Base-by-base conservation (phyloP, 2,113 vertebrate genomes). In the Gambusia affinis region DNA sequence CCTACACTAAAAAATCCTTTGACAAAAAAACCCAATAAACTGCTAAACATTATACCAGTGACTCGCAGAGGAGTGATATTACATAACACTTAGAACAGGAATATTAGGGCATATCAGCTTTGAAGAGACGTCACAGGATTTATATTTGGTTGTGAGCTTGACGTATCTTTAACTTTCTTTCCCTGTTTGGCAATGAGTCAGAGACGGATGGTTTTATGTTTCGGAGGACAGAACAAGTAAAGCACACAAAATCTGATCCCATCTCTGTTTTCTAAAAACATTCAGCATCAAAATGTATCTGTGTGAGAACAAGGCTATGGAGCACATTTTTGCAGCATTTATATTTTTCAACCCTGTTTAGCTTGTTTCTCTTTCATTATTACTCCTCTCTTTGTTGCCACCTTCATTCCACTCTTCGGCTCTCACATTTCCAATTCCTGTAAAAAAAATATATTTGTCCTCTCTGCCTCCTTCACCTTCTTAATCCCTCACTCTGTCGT, bases 41-140 rank as follows among this genome's bases (percentile, higher is more conserved):
- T 64, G 37, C 60, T 67, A 80, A 62, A 71, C 72, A 79, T 69
- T 64, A 87, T 70, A 54, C 81, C 51, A 68, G 15, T 75, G 68
- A 76, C 83, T 87, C 77, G 80, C 35, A 73, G 73, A 77, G 61
- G 71, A 78, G 74, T 76, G 44, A 37, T 60, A 71, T 90, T 87
- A 83, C 65, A 72, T 87, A 88, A 90, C 77, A 60, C 64, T 64
- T 73, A 65, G 54, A 83, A 83, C 37, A 73, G 67, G 67, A 83
- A 88, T 86, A 85, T 87, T 78, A 79, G 73, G 71, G 70, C 80
- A 82, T 64, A 78, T 81, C 51, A 63, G 78, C 78, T 70, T 7
- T 57, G n/a, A 75, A 42, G 75, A 88, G 75, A 88, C 79, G 79
- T 89, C 91, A 87, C 82, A 61, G 65, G 78, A 80, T 87, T 88